Evolutionary conservation across 2,888 invertebrate genomes (phyloP), one percentile per base, ranked within the genome.

Genomic region (Cetonia aurata): DNA sequence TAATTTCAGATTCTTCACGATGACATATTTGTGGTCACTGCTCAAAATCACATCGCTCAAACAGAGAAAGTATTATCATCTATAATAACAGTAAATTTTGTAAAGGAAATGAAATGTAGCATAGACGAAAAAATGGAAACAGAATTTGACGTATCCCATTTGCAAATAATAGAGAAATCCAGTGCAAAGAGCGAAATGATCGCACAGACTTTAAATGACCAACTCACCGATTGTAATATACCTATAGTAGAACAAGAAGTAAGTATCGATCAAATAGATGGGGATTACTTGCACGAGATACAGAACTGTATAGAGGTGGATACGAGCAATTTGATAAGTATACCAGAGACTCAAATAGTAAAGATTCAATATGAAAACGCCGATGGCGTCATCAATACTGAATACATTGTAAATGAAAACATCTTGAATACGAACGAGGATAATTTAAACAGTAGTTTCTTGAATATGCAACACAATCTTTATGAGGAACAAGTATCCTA

Each of bases 321-420:
- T 69, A 80, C 80, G 0, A 77, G 77, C 10, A 79, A 80, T 57
- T 76, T 82, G 6, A 81, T 83, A 17, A 80, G 74, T 67, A 77
- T 82, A 50, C 72, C 79, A 10, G 82, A 82, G 53, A 79, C 78
- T 67, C 82, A 82, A 73, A 81, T 84, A 31, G 81, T 84, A 31
- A 82, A 83, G 72, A 83, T 84, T 10, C 80, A 83, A 57, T 84
- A 82, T 60, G 78, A 80, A 72, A 82, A 80, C 59, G 80, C 80
- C 4, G 78, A 80, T 60, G 83, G 83, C 2, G 71, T 80, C 8
- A 78, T 84, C 6, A 83, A 81, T 69, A 82, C 82, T 2, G 81
- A 83, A 73, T 83, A 83, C 71, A 79, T 83, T 33, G 81, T 83
- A 2, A 80, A 83, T 69, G 79, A 82, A 70, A 77, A 76, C 46